phyloP scores from a whole-genome alignment of 2,113 vertebrate genomes.

The Sinocyclocheilus anshuiensis region DNA sequence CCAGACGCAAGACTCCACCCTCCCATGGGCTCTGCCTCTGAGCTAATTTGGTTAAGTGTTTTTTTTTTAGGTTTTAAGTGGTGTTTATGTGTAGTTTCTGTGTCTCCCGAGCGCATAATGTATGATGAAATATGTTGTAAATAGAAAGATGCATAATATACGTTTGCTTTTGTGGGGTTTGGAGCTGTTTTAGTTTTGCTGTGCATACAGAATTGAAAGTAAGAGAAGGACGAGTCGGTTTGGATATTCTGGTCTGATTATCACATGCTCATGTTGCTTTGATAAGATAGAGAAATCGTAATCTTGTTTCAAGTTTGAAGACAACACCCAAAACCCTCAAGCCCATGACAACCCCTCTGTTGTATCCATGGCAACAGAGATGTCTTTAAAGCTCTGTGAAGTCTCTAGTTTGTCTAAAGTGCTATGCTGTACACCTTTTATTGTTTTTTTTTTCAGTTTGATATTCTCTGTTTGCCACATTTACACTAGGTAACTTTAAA shows the following conservation, averaged over 20 bases:
- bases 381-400: background rate
- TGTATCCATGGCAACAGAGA: conserved; percentile 27
- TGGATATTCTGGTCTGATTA: conserved; percentile 2
- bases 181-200: background rate
- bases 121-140: conserved; percentile 13
- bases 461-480: background rate
- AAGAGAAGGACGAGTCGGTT: background rate
- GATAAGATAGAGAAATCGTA: background rate
- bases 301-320: conserved; percentile 7
- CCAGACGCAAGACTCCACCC: conserved; percentile 31
- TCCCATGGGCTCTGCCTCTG: conserved; percentile 3
- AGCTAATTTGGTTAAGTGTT: background rate
- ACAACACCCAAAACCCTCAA: background rate
- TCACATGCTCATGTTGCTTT: conserved; percentile 13
- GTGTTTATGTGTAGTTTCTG: conserved; percentile 19
- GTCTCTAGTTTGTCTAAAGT: conserved; percentile 2
- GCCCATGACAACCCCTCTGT: background rate
- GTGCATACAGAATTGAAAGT: background rate
- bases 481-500: background rate
- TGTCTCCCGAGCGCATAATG: background rate
- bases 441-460: background rate
- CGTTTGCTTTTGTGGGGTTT: background rate
- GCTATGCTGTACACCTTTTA: background rate
- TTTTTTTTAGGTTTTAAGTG: conserved; percentile 27
- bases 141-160: background rate